phyloP scores from a whole-genome alignment of 2,888 invertebrate species.

The Tuberolachnus salignus region DNA sequence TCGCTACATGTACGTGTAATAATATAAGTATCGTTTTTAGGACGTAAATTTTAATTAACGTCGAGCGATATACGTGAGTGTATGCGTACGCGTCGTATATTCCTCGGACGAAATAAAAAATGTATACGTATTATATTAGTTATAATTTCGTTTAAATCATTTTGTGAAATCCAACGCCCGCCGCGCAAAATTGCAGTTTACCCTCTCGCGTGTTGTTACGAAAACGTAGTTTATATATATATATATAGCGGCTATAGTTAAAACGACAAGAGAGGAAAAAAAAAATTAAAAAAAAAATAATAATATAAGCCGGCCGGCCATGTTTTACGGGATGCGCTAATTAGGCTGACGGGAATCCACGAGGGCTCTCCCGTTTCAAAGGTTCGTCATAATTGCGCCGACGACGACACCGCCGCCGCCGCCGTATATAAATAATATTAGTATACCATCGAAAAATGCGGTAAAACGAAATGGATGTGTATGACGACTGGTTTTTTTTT shows the following conservation, averaged over 20 bases:
- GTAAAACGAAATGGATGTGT: conserved; percentile 27
- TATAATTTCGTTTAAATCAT: conserved; percentile 40
- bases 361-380: conserved; percentile 46
- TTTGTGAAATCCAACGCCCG: conserved; percentile 46
- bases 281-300: too few species aligned
- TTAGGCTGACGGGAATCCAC: conserved; percentile 50
- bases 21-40: conserved; percentile 47
- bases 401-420: not conserved
- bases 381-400: conserved; percentile 35
- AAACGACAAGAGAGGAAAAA: conserved; percentile 33
- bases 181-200: too few species aligned
- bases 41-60: conserved; percentile 47
- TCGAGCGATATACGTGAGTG: conserved; percentile 3
- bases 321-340: conserved; percentile 48
- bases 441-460: conserved; percentile 26
- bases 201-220: not conserved
- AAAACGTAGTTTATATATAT: too few species aligned
- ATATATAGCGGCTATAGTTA: conserved; percentile 24
- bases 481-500: conserved; percentile 17
- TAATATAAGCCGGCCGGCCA: too few species aligned
- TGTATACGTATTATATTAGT: not conserved
- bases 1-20: too few species aligned
- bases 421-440: too few species aligned
- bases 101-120: conserved; percentile 5
- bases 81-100: too few species aligned